phyloP scores from a whole-genome alignment of 2,113 vertebrate genomes.

The Ondatra zibethicus region DNA sequence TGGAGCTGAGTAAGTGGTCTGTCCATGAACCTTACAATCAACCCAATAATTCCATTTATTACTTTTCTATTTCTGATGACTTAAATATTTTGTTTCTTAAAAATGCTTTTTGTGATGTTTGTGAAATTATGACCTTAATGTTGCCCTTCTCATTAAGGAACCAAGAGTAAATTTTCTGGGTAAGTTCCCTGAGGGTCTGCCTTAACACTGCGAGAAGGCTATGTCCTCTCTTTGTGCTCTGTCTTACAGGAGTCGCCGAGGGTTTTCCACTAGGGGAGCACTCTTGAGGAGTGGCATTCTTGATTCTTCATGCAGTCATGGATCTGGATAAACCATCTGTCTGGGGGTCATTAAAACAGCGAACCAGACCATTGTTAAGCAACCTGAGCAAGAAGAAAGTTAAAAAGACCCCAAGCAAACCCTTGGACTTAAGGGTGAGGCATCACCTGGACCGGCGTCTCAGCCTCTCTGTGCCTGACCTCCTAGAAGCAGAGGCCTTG shows the following conservation, averaged over 20 bases:
- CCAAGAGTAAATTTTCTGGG: neutral
- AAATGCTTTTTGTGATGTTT: neutral
- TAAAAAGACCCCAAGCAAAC: conserved; percentile 81
- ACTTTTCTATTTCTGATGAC: neutral
- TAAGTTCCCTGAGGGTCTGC: neutral
- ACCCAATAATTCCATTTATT: neutral
- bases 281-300: neutral
- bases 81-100: neutral
- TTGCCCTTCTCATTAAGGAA: conserved; percentile 57
- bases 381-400: conserved; percentile 84
- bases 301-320: conserved; percentile 80
- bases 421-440: conserved; percentile 69
- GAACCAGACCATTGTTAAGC: conserved; percentile 85
- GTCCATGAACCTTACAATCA: neutral
- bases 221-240: conserved; percentile 65
- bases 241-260: conserved; percentile 70
- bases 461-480: conserved; percentile 87
- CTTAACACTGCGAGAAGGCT: neutral
- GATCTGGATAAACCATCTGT: conserved; percentile 88
- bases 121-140: conserved; percentile 44
- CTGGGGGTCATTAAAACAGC: conserved; percentile 88
- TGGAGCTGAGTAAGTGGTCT: neutral
- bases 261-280: accelerated
- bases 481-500: conserved; percentile 83
- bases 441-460: conserved; percentile 84